Conservation (phyloP, 2,797 vertebrate genomes). For the Pteronotus mesoamericanus region DNA sequence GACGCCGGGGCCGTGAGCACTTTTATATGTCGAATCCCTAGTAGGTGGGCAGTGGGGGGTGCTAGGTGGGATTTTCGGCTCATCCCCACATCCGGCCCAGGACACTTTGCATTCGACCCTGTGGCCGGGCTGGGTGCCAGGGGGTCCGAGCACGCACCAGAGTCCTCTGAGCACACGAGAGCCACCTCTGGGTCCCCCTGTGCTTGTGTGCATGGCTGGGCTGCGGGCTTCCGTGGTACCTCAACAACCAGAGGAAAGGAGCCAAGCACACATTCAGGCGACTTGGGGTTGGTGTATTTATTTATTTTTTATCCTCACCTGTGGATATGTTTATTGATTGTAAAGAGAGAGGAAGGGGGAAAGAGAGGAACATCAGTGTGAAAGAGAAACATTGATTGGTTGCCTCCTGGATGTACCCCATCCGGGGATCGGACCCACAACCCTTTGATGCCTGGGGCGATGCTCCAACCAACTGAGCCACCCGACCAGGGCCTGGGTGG, state of each 20-base stretch:
- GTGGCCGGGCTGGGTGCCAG: constrained; percentile 53
- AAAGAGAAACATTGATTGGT: background rate
- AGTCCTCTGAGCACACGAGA: constrained; percentile 47
- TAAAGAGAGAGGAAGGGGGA: too few relatives aligned
- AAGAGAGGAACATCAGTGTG: too few relatives aligned
- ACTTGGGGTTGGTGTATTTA: constrained; percentile 41
- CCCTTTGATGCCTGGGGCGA: too few relatives aligned
- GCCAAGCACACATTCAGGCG: background rate
- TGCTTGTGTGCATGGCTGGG: background rate
- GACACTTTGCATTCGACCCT: constrained; percentile 29
- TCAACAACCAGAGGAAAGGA: background rate
- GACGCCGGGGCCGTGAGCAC: background rate
- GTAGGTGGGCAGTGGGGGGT: fast-evolving
- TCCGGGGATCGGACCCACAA: too few relatives aligned
- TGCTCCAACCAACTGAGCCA: too few relatives aligned
- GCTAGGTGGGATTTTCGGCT: constrained; percentile 50
- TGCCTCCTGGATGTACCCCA: too few relatives aligned
- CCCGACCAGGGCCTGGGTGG: background rate
- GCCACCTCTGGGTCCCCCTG: background rate
- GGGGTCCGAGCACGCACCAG: constrained; percentile 46
- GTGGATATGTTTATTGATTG: background rate
- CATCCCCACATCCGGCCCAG: constrained; percentile 61
- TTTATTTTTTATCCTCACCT: background rate
- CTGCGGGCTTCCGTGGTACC: constrained; percentile 63
- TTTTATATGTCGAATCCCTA: background rate